Evolutionary conservation across 2,113 vertebrate species (phyloP).

Genomic region (Hippopotamus amphibius): DNA sequence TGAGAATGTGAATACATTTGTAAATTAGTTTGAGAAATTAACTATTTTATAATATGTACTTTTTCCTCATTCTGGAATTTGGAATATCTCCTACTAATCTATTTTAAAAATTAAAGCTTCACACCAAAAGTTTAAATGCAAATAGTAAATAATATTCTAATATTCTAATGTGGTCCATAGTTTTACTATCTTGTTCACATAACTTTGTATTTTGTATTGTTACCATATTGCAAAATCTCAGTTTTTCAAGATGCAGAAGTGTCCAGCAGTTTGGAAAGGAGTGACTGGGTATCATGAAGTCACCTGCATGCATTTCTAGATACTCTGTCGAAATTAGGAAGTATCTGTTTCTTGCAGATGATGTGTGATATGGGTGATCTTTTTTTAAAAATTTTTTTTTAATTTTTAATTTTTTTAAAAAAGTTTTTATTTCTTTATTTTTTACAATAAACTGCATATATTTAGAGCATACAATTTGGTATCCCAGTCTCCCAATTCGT

Average conservation of each 20-base stretch:
- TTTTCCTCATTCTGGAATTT: constrained; percentile 58
- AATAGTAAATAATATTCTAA: not conserved
- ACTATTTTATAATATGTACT: constrained; percentile 32
- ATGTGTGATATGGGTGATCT: not conserved
- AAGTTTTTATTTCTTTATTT: too few relatives aligned
- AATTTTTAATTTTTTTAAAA: too few relatives aligned
- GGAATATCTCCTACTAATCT: not conserved
- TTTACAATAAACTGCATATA: too few relatives aligned
- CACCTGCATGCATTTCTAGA: not conserved
- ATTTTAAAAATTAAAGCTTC: constrained; percentile 53
- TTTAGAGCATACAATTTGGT: too few relatives aligned
- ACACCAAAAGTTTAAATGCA: constrained; percentile 29
- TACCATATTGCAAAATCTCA: constrained; percentile 2
- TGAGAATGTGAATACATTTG: not conserved
- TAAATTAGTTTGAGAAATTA: constrained; percentile 46
- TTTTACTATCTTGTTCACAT: constrained; percentile 39
- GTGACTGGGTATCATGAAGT: not conserved
- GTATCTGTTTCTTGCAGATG: not conserved
- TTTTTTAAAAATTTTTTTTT: not conserved
- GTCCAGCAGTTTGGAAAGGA: constrained; percentile 30
- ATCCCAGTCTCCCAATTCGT: too few relatives aligned
- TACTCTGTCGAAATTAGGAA: not conserved
- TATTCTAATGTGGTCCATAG: not conserved
- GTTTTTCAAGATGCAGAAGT: constrained; percentile 40
- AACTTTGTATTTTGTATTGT: constrained; percentile 50